A percentile compares a stretch with the other conserved stretches of the same genome.
Evolutionary conservation across 2,888 invertebrate genomes (phyloP).

Genomic region (Zelleria hepariella): DNA sequence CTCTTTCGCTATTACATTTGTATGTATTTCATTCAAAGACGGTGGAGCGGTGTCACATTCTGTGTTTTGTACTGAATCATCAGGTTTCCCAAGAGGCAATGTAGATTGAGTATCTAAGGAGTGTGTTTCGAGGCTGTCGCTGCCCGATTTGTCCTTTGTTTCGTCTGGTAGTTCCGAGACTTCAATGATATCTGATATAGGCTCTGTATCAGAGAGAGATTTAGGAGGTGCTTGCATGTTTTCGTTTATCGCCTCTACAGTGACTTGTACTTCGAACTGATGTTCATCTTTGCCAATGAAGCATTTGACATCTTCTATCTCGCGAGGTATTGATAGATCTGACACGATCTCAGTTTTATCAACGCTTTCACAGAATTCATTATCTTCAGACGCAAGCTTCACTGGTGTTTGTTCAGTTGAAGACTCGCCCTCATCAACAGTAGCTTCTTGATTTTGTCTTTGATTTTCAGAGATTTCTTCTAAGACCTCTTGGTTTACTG

Average conservation of each 20-base stretch:
- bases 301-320: neutral
- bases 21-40: neutral
- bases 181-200: neutral
- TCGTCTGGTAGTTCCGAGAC: neutral
- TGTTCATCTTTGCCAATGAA: neutral
- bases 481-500: neutral
- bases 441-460: neutral
- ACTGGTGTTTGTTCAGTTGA: neutral
- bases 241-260: neutral
- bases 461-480: neutral
- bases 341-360: neutral
- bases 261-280: neutral
- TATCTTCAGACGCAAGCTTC: neutral
- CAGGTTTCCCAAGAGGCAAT: slow-evolving; percentile 3
- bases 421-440: neutral
- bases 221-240: neutral
- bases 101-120: slow-evolving; percentile 6
- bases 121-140: neutral
- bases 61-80: slow-evolving; percentile 5
- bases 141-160: slow-evolving; percentile 1
- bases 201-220: neutral
- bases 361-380: neutral
- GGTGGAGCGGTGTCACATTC: neutral
- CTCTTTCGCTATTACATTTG: neutral
- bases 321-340: neutral